Evolutionary conservation across 2,888 invertebrate genomes (phyloP), one percentile per base, ranked within the genome.

Genomic region (Cryptus armator): DNA sequence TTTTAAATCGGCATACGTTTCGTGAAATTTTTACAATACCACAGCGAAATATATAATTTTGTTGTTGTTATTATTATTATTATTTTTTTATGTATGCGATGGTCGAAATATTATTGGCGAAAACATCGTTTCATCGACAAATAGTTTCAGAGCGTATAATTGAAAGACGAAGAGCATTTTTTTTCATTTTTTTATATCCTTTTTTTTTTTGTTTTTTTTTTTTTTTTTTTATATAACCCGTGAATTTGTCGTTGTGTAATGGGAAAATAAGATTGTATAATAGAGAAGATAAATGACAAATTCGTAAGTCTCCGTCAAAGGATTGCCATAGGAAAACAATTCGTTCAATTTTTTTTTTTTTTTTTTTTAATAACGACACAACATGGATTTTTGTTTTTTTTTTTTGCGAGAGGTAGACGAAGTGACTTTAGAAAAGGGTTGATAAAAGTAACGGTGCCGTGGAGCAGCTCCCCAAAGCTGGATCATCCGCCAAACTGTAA

Each of bases 401-500:
- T 76, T 80, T 72, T 67, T 70, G 46, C 53, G 53, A 51, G 75
- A 80, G 67, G 71, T 72, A 44, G 82, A 78, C 81, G 77, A 87
- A 87, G 80, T 81, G 80, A 81, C 64, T 79, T 72, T 86, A 84
- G 85, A 85, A 86, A 85, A 85, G 87, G 80, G 68, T 88, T 87
- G 89, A 90, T 89, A 90, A 90, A 90, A 91, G 89, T 90, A 91
- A 91, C 89, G 93, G 88, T 88, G 92, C 89, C 91, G 89, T 91
- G 92, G 90, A 90, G 92, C 89, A 91, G 91, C 91, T 92, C 90
- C 87, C 92, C 91, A 90, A 89, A 90, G 90, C 91, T 91, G 89
- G 90, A 91, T 88, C 89, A 89, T 92, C 92, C 92, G 90, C 90
- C 91, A 91, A 92, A 93, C 93, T 93, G 93, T 92, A 93, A 93